Evolutionary conservation across 2,113 vertebrate genomes (phyloP), one percentile per base, ranked within the genome.

Genomic region (Seriola aureovittata): DNA sequence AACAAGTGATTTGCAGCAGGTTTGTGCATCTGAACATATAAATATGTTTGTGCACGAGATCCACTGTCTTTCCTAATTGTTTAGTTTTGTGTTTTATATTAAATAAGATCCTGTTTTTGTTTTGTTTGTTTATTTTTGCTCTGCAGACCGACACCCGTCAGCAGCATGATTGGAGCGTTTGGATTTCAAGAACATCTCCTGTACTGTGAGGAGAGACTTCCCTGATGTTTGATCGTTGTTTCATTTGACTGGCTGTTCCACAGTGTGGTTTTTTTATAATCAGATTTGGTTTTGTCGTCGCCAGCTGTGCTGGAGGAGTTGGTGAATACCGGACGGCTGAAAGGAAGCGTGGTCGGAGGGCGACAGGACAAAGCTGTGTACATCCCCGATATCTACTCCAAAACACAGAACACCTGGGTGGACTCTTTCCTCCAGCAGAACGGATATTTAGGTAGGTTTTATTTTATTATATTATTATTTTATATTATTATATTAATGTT

Each of bases 351-450:
- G 80, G 95, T 98, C 62, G 98, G 98, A 68, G 98, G 98, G 29
- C 95, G 97, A 58, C 97, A 98, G 88, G 97, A 99, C 92, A 99
- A 97, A 83, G 97, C 98, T 0, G 94, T 99, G 46, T 99, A 98
- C 88, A 85, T 99, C 85, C 98, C 98, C 46, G 97, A 99, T 71
- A 98, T 99, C 87, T 99, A 99, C 78, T 92, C 97, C 91, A 97
- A 82, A 93, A 97, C 98, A 0, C 98, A 99, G 89, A 99, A 95
- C 81, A 81, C 95, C 80, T 99, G 98, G 98, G 97, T 99, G 58
- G 97, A 99, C 91, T 97, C 98, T 5, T 99, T 99, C 94, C 96
- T 99, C 76, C 97, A 96, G 79, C 98, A 99, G 88, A 99, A 99
- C 74, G 95, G 97, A 88, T 99, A 99, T 90, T 93, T 99, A 85